These are phyloP conservation scores for Drosophila truncata DNA, from an alignment of 1,140 invertebrate genomes.

Conservation along the genomic window DNA sequence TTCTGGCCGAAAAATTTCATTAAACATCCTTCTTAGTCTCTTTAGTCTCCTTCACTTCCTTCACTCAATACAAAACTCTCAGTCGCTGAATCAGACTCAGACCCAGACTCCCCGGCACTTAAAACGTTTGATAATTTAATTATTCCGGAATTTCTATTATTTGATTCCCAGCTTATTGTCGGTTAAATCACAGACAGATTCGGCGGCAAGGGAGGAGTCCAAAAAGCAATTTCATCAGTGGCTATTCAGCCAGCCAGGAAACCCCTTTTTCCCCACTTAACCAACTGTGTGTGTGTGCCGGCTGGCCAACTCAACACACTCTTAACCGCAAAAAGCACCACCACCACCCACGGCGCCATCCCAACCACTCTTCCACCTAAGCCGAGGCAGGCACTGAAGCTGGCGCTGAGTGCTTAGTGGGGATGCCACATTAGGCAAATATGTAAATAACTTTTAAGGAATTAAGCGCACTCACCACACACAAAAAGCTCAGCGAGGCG, in stretches of 20 bases:
- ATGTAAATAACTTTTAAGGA: slow-evolving; percentile 84
- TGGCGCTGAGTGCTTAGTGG: slow-evolving; percentile 59
- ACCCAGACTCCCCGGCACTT: slow-evolving; percentile 2
- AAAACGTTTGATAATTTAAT: slow-evolving; percentile 57
- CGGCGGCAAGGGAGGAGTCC: background rate
- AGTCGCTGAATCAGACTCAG: slow-evolving; percentile 8
- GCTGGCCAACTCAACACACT: slow-evolving; percentile 41
- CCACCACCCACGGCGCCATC: slow-evolving; percentile 6
- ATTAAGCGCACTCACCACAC: slow-evolving; percentile 73
- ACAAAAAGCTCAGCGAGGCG: slow-evolving; percentile 44
- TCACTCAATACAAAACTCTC: slow-evolving; percentile 3
- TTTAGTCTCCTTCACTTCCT: background rate
- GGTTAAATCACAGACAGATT: slow-evolving; percentile 55
- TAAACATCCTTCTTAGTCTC: background rate
- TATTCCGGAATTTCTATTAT: slow-evolving; percentile 53
- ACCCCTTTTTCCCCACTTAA: slow-evolving; percentile 14
- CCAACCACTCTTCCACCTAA: slow-evolving; percentile 44
- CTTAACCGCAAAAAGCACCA: slow-evolving; percentile 45
- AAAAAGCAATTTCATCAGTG: slow-evolving; percentile 56
- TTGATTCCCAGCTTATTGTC: slow-evolving; percentile 46
- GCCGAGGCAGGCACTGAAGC: slow-evolving; percentile 12
- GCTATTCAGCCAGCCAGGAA: slow-evolving; percentile 11
- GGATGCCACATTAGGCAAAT: slow-evolving; percentile 75
- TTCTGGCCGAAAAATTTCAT: slow-evolving; percentile 16
- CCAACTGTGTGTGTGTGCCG: slow-evolving; percentile 26